Conservation (phyloP, 2,113 vertebrate genomes). For the Strix uralensis region DNA sequence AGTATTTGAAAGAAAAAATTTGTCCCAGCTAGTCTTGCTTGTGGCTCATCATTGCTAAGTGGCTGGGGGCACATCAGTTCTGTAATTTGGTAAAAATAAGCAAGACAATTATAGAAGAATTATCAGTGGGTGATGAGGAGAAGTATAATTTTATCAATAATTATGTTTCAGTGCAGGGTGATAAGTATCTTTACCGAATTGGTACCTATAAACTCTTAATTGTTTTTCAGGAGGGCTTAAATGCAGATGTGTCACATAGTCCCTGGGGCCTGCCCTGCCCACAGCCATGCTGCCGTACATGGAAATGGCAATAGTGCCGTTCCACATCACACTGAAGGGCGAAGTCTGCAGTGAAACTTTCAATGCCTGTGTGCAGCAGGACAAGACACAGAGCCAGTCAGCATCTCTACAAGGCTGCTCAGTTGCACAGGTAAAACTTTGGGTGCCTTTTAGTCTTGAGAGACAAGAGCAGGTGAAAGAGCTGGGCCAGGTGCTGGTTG, state of each 20-base stretch:
- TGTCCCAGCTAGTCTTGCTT: background rate
- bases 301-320: background rate
- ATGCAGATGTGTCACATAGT: background rate
- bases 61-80: background rate
- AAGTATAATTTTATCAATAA: background rate
- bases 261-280: background rate
- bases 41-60: background rate
- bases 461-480: background rate
- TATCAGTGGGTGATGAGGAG: background rate
- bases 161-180: background rate
- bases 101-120: background rate
- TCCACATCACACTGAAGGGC: accelerated
- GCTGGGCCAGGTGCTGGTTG: background rate
- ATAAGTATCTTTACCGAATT: background rate
- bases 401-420: background rate
- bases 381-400: background rate
- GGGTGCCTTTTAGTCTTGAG: background rate
- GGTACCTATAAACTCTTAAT: background rate
- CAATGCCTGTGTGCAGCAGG: background rate
- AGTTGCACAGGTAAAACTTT: background rate
- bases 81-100: conserved; percentile 23
- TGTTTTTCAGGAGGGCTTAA: background rate
- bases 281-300: accelerated
- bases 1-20: background rate
- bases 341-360: background rate